phyloP scores from a whole-genome alignment of 2,888 invertebrate genomes.

The Linnaemya tessellans region DNA sequence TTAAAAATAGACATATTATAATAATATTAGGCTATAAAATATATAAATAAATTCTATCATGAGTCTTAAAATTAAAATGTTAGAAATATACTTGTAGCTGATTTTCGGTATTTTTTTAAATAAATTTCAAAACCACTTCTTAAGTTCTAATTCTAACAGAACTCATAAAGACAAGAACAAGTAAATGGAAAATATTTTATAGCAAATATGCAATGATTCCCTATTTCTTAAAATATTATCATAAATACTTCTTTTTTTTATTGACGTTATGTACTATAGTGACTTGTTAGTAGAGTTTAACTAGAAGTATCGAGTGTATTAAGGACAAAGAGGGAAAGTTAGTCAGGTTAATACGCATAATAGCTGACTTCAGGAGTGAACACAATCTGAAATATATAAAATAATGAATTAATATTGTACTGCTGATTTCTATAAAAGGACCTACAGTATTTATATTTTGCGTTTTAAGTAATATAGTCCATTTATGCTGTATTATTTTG shows the following conservation, averaged over 20 bases:
- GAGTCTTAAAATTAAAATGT: too few relatives aligned
- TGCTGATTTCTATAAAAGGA: background rate
- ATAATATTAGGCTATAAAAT: too few relatives aligned
- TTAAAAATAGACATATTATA: background rate
- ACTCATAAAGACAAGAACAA: background rate
- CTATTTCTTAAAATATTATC: background rate
- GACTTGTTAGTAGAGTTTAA: background rate
- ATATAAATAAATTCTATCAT: background rate
- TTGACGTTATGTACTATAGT: background rate
- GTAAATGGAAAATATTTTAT: background rate
- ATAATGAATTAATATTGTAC: background rate
- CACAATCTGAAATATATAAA: constrained; percentile 49
- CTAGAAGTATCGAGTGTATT: background rate
- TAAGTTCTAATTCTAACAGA: background rate
- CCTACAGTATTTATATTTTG: constrained; percentile 23
- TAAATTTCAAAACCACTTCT: background rate
- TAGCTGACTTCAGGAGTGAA: constrained; percentile 28
- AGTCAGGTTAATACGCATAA: background rate
- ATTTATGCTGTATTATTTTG: background rate
- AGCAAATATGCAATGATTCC: constrained; percentile 4
- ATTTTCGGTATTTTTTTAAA: background rate
- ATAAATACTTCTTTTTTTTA: constrained; percentile 1
- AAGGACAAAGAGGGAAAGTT: background rate
- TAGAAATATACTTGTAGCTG: too few relatives aligned
- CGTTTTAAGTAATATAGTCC: constrained; percentile 31